Conservation (phyloP, 2,888 invertebrate genomes). For the Chrysolina americana region DNA sequence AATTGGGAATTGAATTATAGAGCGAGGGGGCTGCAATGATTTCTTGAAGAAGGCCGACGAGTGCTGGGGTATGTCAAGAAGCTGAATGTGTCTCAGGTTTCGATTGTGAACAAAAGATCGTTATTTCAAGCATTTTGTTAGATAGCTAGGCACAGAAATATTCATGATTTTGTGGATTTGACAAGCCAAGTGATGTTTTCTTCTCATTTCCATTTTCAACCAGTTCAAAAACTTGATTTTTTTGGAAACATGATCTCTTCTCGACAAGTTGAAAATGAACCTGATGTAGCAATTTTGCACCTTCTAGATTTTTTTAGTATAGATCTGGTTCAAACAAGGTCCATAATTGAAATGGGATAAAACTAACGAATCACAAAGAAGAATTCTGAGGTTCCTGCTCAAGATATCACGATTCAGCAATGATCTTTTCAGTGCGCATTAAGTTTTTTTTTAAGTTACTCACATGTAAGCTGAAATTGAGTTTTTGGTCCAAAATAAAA, state of each 20-base stretch:
- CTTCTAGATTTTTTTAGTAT: background rate
- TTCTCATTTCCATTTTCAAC: too few relatives aligned
- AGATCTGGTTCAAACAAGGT: background rate
- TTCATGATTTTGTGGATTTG: background rate
- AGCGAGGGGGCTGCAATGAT: background rate
- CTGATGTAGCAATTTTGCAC: background rate
- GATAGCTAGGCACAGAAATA: background rate
- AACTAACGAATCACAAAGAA: background rate
- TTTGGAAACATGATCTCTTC: background rate
- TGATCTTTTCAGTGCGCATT: background rate
- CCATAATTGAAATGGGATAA: background rate
- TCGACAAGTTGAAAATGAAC: background rate
- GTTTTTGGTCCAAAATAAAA: background rate
- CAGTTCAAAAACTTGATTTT: background rate
- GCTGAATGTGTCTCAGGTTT: background rate
- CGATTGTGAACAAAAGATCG: background rate
- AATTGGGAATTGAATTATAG: background rate
- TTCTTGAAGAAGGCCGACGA: background rate
- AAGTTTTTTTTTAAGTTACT: background rate
- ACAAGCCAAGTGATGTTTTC: background rate
- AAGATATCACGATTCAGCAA: too few relatives aligned
- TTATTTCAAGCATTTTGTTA: background rate
- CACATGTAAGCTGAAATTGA: background rate
- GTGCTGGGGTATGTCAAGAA: background rate
- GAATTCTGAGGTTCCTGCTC: too few relatives aligned